These are phyloP conservation scores for Epirrita christyi DNA, from an alignment of 2,888 invertebrate species.

Conservation along the genomic window DNA sequence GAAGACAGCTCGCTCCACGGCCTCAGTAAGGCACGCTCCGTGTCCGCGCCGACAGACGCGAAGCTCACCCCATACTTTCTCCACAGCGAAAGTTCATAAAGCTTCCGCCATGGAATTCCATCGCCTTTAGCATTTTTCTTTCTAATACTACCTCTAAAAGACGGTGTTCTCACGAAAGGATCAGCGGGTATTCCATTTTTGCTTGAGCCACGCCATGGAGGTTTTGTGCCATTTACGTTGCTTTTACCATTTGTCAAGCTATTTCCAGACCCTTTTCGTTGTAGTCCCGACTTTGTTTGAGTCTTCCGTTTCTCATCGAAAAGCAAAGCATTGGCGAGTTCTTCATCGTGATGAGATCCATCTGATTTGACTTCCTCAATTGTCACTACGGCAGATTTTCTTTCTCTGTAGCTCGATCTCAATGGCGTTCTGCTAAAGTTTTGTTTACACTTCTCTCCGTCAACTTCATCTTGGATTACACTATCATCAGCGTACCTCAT, in stretches of 20 bases:
- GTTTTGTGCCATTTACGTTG: constrained; percentile 63
- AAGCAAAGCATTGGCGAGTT: constrained; percentile 63
- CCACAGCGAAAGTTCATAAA: constrained; percentile 84
- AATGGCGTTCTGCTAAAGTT: constrained; percentile 67
- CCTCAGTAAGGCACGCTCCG: constrained; percentile 70
- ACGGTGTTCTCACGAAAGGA: constrained; percentile 69
- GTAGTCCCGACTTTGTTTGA: constrained; percentile 57
- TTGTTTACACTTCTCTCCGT: constrained; percentile 72
- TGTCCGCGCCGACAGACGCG: constrained; percentile 69
- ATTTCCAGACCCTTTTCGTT: constrained; percentile 67
- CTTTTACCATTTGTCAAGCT: constrained; percentile 60
- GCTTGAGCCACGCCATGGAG: constrained; percentile 76
- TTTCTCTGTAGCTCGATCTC: constrained; percentile 73
- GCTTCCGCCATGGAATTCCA: constrained; percentile 81
- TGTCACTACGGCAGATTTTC: constrained; percentile 76
- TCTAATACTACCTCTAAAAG: constrained; percentile 73
- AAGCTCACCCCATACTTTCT: constrained; percentile 81
- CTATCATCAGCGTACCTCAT: constrained; percentile 85
- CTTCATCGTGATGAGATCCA: constrained; percentile 69
- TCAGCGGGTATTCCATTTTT: constrained; percentile 65
- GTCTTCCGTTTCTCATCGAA: constrained; percentile 72
- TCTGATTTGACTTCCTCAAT: constrained; percentile 80
- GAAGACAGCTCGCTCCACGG: constrained; percentile 73
- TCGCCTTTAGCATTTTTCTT: constrained; percentile 71
- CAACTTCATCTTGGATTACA: constrained; percentile 71